Evolutionary conservation across 2,797 vertebrate genomes (phyloP), one percentile per base, ranked within the genome.

Genomic region (Intellagama lesueurii): DNA sequence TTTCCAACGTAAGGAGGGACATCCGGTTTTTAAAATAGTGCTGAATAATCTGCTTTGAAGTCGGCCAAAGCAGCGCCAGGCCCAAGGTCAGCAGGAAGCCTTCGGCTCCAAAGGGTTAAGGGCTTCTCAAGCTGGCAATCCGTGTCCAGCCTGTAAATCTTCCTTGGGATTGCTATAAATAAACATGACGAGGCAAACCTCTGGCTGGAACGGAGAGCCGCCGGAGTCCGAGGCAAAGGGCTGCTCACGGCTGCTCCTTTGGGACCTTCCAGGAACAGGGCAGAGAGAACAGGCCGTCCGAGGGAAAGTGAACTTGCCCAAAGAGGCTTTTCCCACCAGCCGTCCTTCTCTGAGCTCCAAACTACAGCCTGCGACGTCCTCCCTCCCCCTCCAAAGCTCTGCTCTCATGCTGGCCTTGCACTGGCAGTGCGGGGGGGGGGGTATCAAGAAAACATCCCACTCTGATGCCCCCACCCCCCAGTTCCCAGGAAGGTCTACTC

Each of bases 101-200:
- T 60, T 5, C 28, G 76, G 22, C 35, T 76, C 7, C 0, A 0
- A 89, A 30, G 22, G 56, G 81, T 88, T 90, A 89, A 89, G 87
- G 78, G 73, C 70, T 91, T 88, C 87, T 86, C 22, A 82, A 40
- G 68, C n/a, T 81, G 86, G 91, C 56, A 87, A 2, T 2, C 40
- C 17, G 17, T 6, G 1, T 49, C 70, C 0, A 1, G 77, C 35
- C 85, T 88, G 0, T 79, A 89, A 83, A 88, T 40, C 40, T 40
- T 93, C 89, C 75, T n/a, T 49, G 69, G 89, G 87, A 94, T 93
- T 92, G 92, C 89, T 92, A 92, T 90, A 95, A 95, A 93, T 90
- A 93, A 85, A 83, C 78, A 14, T 22, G 12, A 44, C 76, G 40
- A 56, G 24, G 86, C 24, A 87, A 60, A 76, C 49, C 81, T 64